phyloP scores from a whole-genome alignment of 2,797 vertebrate species.

The Phrynocephalus vlangalii region DNA sequence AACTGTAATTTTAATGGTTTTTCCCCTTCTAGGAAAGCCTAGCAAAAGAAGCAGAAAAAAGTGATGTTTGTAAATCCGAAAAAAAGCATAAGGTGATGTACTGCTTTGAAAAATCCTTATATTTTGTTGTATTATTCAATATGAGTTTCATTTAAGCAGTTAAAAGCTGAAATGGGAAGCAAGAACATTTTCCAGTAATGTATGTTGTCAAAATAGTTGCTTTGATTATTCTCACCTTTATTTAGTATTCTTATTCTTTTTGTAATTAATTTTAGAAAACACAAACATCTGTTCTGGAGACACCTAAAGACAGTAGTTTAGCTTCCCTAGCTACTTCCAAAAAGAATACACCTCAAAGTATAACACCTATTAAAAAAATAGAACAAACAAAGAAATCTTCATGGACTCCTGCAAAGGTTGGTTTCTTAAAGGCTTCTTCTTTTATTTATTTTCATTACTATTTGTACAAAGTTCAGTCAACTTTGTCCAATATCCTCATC shows the following conservation, averaged over 20 bases:
- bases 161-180: neutral
- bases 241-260: conserved; percentile 1
- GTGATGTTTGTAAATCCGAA: conserved; percentile 63
- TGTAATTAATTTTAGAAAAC: conserved; percentile 67
- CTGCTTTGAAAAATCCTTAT: neutral
- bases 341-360: conserved; percentile 41
- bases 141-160: neutral
- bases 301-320: conserved; percentile 49
- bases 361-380: conserved; percentile 46
- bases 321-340: conserved; percentile 58
- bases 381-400: conserved; percentile 60
- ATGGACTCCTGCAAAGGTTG: conserved; percentile 72
- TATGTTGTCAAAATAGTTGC: conserved; percentile 12
- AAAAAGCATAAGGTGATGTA: conserved; percentile 74
- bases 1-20: neutral
- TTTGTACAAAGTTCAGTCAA: conserved; percentile 13
- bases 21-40: conserved; percentile 70
- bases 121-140: neutral
- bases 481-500: neutral
- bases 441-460: conserved; percentile 21
- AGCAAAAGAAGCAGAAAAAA: conserved; percentile 61
- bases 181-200: conserved; percentile 37
- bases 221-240: conserved; percentile 38
- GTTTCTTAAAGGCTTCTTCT: conserved; percentile 69
- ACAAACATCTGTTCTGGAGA: conserved; percentile 58